Conservation (phyloP, 2,797 vertebrate species). For the Phoxinus dragarum region DNA sequence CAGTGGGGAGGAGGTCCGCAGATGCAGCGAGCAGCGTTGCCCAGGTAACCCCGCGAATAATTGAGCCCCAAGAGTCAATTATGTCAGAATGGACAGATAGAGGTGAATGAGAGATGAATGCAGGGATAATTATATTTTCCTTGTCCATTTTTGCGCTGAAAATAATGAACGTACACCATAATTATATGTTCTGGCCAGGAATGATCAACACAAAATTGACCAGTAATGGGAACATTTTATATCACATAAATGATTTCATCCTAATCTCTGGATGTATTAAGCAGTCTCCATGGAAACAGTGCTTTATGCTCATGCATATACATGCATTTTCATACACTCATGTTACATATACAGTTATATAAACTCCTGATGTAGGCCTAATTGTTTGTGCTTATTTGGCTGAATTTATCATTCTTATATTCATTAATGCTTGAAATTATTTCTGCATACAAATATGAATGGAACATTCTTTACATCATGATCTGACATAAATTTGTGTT, state of each 20-base stretch:
- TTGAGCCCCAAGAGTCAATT: conserved; percentile 56
- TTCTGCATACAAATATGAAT: neutral
- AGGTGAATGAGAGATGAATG: conserved; percentile 53
- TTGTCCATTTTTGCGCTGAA: conserved; percentile 46
- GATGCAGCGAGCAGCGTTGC: conserved; percentile 95
- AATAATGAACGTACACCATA: conserved; percentile 45
- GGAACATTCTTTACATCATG: neutral
- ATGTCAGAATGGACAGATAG: conserved; percentile 43
- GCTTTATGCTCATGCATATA: neutral
- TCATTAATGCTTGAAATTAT: neutral
- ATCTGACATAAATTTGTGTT: neutral
- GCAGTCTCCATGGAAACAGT: conserved; percentile 58
- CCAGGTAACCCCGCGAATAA: conserved; percentile 83
- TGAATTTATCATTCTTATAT: neutral
- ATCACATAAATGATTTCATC: conserved; percentile 49
- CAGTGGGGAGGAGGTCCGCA: conserved; percentile 89
- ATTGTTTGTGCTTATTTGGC: neutral
- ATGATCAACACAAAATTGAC: conserved; percentile 13
- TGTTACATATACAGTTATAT: neutral
- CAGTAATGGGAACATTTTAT: conserved; percentile 52
- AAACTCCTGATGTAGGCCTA: neutral
- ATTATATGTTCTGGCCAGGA: conserved; percentile 7
- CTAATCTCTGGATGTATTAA: conserved; percentile 41
- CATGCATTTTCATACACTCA: neutral
- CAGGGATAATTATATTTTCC: conserved; percentile 64